Evolutionary conservation across 2,888 invertebrate species (phyloP), one percentile per base, ranked within the genome.

Genomic region (Sphinx pinastri): DNA sequence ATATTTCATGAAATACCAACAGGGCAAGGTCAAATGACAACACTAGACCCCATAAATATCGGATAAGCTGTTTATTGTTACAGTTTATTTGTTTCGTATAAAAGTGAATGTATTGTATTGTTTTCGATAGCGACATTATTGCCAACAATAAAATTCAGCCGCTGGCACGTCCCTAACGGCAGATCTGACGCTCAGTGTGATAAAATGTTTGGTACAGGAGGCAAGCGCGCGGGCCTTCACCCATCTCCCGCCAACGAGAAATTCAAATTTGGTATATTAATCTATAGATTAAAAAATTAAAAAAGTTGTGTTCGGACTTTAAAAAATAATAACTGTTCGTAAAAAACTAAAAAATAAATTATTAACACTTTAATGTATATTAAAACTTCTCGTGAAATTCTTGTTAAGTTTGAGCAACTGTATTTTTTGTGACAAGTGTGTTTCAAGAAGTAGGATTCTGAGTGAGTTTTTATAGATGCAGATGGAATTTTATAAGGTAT

Each of bases 161-260:
- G 72, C 73, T n/a, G 74, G 81, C 71, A 82, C 92, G 80, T 82
- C 92, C 78, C 91, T 92, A 90, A 79, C 76, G 80, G 83, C 80
- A 86, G 88, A 91, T 90, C 90, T 88, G 83, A 80, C 81, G 83
- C 84, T 90, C 92, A 92, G 92, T 92, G 84, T 88, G 91, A 91
- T 90, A 91, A 90, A 91, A 90, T 89, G 89, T 85, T 87, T 79
- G 88, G 79, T 79, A 81, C 79, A 82, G 88, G 89, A 82, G 84
- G 87, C 81, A 82, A 84, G 77, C 83, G 85, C 84, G 84, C 81
- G 84, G 83, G 77, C 80, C 79, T 80, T 76, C 80, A 78, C 76
- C 79, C 77, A 77, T 75, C 85, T 86, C 91, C 88, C 92, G 91
- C 90, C 90, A 88, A 81, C 84, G 84, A 78, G 72, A 84, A 85